phyloP scores from a whole-genome alignment of 1,140 invertebrate species.

The Drosophila hydei region DNA sequence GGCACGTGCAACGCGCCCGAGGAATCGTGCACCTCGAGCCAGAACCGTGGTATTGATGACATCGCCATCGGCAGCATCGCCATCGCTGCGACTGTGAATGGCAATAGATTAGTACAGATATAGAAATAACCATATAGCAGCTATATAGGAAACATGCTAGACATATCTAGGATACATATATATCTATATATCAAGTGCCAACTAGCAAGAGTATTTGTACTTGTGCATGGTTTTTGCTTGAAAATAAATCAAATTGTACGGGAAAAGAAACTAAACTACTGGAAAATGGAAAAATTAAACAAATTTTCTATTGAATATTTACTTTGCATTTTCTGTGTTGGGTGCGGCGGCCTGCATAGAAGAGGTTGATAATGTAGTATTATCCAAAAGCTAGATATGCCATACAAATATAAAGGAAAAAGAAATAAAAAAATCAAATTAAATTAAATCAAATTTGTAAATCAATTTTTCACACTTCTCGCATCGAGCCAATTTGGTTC shows the following conservation, averaged over 20 bases:
- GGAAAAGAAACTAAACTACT: conserved; percentile 41
- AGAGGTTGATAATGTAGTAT: conserved; percentile 84
- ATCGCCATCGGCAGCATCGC: conserved; percentile 85
- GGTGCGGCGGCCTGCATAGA: conserved; percentile 84
- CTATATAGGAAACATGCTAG: not conserved
- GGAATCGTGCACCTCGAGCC: conserved; percentile 90
- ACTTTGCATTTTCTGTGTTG: conserved; percentile 85
- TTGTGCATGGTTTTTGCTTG: conserved; percentile 26
- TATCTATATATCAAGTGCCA: conserved; percentile 24
- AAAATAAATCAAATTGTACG: conserved; percentile 19
- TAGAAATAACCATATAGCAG: not conserved
- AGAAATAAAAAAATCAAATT: conserved; percentile 61
- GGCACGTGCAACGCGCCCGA: conserved; percentile 93
- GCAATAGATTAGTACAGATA: conserved; percentile 12
- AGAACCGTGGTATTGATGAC: conserved; percentile 88
- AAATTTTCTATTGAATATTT: conserved; percentile 85
- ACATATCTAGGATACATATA: not conserved
- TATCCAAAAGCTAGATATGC: conserved; percentile 86
- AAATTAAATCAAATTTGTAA: conserved; percentile 46
- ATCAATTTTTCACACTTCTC: conserved; percentile 26
- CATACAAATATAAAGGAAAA: conserved; percentile 74
- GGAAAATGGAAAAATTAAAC: conserved; percentile 46
- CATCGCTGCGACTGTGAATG: conserved; percentile 73
- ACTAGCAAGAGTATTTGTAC: conserved; percentile 20
- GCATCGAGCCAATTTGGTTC: conserved; percentile 52